Evolutionary conservation across 2,113 vertebrate species (phyloP).

Genomic region (Pseudorasbora parva): DNA sequence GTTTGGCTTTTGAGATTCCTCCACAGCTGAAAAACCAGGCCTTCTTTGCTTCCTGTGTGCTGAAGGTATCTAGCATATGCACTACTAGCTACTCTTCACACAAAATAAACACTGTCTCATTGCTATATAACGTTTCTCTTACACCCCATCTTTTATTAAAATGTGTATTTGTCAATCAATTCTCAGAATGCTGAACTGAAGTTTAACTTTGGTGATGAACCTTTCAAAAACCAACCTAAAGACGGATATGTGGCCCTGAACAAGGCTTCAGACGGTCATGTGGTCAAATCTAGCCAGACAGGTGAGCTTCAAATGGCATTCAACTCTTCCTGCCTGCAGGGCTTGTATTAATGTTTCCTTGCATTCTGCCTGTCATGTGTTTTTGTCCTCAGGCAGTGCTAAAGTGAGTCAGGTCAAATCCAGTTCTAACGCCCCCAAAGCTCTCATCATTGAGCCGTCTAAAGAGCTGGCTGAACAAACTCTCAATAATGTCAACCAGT

Average conservation of each 20-base stretch:
- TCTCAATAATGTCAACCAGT: conserved; percentile 91
- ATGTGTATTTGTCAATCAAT: conserved; percentile 3
- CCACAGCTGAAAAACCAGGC: conserved; percentile 85
- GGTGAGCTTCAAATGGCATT: conserved; percentile 72
- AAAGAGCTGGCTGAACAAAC: conserved; percentile 96
- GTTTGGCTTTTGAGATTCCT: conserved; percentile 91
- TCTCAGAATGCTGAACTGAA: conserved; percentile 93
- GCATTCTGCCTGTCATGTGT: conserved; percentile 11
- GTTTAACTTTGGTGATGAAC: conserved; percentile 96
- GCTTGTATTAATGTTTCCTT: conserved; percentile 6
- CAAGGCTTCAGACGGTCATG: conserved; percentile 83
- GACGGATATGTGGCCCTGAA: conserved; percentile 85
- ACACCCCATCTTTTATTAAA: not conserved
- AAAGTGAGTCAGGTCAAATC: conserved; percentile 87
- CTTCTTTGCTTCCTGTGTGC: conserved; percentile 92
- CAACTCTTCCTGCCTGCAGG: not conserved
- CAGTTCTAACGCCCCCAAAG: conserved; percentile 87
- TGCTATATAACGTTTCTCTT: not conserved
- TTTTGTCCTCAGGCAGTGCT: conserved; percentile 79
- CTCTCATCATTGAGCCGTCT: conserved; percentile 93
- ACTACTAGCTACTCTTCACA: no score
- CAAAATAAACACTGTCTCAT: not conserved
- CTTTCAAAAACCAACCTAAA: conserved; percentile 90
- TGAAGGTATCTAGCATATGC: conserved; percentile 83
- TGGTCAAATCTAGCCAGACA: conserved; percentile 86